Conservation (phyloP, 2,113 vertebrate genomes). For the Amphilophus citrinellus region DNA sequence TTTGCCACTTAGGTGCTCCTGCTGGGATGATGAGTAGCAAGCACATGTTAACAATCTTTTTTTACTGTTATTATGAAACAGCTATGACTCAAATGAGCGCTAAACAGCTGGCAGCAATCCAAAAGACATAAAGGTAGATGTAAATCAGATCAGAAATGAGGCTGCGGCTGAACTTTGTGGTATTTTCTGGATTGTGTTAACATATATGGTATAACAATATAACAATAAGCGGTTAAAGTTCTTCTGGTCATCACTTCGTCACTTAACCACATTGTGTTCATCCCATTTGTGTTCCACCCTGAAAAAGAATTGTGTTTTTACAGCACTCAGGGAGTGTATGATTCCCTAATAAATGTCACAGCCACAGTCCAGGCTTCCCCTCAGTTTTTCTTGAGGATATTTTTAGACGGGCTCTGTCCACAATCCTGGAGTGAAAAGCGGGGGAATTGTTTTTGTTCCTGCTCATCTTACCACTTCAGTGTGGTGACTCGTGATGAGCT, state of each 20-base stretch:
- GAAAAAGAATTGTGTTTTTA: slow-evolving; percentile 65
- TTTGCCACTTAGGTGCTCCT: not conserved
- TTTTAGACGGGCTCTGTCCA: slow-evolving; percentile 69
- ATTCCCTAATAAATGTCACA: slow-evolving; percentile 74
- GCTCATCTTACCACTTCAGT: slow-evolving; percentile 73
- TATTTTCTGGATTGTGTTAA: slow-evolving; percentile 10
- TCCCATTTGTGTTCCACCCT: slow-evolving; percentile 67
- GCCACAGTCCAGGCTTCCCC: slow-evolving; percentile 62
- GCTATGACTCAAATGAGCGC: not conserved
- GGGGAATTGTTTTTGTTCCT: slow-evolving; percentile 77
- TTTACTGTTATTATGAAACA: slow-evolving; percentile 30
- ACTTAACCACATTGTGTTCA: slow-evolving; percentile 56
- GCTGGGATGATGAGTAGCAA: slow-evolving; percentile 5
- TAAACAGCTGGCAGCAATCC: slow-evolving; percentile 22
- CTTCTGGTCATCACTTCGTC: slow-evolving; percentile 48
- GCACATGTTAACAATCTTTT: slow-evolving; percentile 20
- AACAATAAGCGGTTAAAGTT: slow-evolving; percentile 34
- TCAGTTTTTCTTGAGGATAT: slow-evolving; percentile 71
- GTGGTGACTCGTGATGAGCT: slow-evolving; percentile 77
- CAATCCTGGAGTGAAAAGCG: slow-evolving; percentile 69
- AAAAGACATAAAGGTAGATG: slow-evolving; percentile 30
- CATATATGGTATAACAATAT: slow-evolving; percentile 23
- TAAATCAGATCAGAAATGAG: not conserved
- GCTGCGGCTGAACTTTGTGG: slow-evolving; percentile 24
- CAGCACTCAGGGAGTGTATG: slow-evolving; percentile 57